Evolutionary conservation across 2,113 vertebrate genomes (phyloP).

Genomic region (Thamnaconus septentrionalis): DNA sequence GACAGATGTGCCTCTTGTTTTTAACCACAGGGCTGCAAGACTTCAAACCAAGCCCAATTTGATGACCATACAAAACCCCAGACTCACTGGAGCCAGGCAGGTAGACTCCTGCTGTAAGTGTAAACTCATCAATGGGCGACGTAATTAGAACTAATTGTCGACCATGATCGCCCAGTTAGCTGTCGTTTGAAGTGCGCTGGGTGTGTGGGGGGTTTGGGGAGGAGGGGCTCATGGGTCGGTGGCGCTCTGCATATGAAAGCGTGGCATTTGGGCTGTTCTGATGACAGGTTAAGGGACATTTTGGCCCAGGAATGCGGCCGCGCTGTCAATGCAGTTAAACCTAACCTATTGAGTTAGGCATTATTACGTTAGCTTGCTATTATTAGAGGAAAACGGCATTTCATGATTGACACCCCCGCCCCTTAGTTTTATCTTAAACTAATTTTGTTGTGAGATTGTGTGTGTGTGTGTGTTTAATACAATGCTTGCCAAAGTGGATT

Average conservation of each 20-base stretch:
- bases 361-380: too few species aligned
- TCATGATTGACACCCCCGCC: conserved; percentile 10
- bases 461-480: too few species aligned
- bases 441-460: too few species aligned
- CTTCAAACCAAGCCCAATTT: background rate
- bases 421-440: too few species aligned
- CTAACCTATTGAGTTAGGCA: too few species aligned
- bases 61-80: conserved; percentile 63
- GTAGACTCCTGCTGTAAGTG: conserved; percentile 66
- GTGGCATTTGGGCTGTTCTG: background rate
- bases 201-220: too few species aligned
- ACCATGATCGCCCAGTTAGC: conserved; percentile 83
- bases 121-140: conserved; percentile 76
- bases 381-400: conserved; percentile 1
- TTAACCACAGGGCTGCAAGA: too few species aligned
- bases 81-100: conserved; percentile 84
- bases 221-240: too few species aligned
- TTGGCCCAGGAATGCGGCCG: background rate
- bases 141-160: conserved; percentile 80
- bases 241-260: too few species aligned
- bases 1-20: background rate
- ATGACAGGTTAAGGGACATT: conserved; percentile 6
- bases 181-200: conserved; percentile 80
- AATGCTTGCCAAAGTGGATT: too few species aligned
- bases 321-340: too few species aligned